Percentiles rank a stretch among this genome's conserved stretches.
Evolutionary conservation across 2,797 vertebrate genomes (phyloP).

Genomic region (Microctenopoma steveboyesi): DNA sequence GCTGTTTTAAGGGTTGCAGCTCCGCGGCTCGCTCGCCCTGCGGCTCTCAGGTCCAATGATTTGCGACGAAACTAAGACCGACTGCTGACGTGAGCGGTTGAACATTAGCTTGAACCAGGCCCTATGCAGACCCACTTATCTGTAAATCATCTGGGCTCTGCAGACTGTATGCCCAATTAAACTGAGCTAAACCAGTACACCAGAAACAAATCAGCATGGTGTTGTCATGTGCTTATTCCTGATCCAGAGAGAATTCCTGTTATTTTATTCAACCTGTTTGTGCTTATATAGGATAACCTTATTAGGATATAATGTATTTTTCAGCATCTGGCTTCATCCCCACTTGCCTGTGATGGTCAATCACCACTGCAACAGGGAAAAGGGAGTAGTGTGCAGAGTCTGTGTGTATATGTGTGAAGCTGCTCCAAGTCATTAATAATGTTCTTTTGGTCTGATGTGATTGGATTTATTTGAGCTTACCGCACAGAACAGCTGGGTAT

Average conservation of each 20-base stretch:
- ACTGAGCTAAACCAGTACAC: conserved; percentile 66
- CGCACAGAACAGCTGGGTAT: conserved; percentile 46
- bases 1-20: conserved; percentile 28
- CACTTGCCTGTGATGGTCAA: conserved; percentile 50
- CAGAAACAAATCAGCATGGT: conserved; percentile 68
- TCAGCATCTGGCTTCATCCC: conserved; percentile 59
- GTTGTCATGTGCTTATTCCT: conserved; percentile 65
- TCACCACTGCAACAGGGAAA: conserved; percentile 32
- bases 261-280: conserved; percentile 74
- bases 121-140: conserved; percentile 77
- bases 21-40: conserved; percentile 15
- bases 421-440: conserved; percentile 64
- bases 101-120: conserved; percentile 77
- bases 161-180: conserved; percentile 72
- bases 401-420: conserved; percentile 38
- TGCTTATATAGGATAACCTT: conserved; percentile 62
- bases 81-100: conserved; percentile 65
- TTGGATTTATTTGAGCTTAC: conserved; percentile 57
- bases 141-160: conserved; percentile 78
- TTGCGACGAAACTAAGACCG: conserved; percentile 59
- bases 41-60: conserved; percentile 69
- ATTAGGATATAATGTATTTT: conserved; percentile 71
- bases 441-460: conserved; percentile 51
- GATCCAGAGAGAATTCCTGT: conserved; percentile 64
- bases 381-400: conserved; percentile 23